A percentile compares a stretch with the other conserved stretches of the same genome.
These are phyloP conservation scores for Caenorhabditis remanei DNA, from an alignment of 1,140 invertebrate genomes.

Conservation along the genomic window DNA sequence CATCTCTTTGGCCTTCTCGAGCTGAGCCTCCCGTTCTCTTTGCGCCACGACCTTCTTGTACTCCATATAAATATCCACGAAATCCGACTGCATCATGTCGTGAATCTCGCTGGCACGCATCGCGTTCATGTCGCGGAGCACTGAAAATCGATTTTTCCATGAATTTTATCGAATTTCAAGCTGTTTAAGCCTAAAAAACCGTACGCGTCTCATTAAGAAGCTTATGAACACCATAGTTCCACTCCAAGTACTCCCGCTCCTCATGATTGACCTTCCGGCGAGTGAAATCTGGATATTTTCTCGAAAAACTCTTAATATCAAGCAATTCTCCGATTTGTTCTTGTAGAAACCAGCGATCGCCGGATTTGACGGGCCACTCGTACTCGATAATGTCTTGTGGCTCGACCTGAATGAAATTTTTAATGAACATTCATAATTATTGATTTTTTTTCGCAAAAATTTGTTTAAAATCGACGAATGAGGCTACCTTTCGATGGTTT, in stretches of 20 bases:
- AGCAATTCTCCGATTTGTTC: constrained; percentile 64
- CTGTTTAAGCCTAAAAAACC: not conserved
- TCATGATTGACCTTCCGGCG: constrained; percentile 31
- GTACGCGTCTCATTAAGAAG: constrained; percentile 56
- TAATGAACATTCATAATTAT: not conserved
- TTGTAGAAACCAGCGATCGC: constrained; percentile 61
- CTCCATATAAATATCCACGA: constrained; percentile 59
- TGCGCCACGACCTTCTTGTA: constrained; percentile 45
- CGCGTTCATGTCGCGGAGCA: constrained; percentile 58
- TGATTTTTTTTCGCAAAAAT: not conserved
- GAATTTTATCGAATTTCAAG: not conserved
- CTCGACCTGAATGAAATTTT: constrained; percentile 33
- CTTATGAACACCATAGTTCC: constrained; percentile 27
- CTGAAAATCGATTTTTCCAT: constrained; percentile 10
- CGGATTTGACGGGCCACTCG: constrained; percentile 63
- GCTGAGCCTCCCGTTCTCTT: constrained; percentile 24
- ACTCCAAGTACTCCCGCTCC: constrained; percentile 18
- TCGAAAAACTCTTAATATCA: constrained; percentile 33
- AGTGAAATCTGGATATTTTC: constrained; percentile 35
- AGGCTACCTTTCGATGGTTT: constrained; percentile 1
- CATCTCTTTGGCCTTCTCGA: constrained; percentile 61
- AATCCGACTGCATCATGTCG: constrained; percentile 62
- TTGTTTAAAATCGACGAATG: not conserved
- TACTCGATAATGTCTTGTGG: constrained; percentile 60
- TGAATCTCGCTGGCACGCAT: constrained; percentile 62